phyloP scores from a whole-genome alignment of 1,140 invertebrate species.

The Spodoptera frugiperda region DNA sequence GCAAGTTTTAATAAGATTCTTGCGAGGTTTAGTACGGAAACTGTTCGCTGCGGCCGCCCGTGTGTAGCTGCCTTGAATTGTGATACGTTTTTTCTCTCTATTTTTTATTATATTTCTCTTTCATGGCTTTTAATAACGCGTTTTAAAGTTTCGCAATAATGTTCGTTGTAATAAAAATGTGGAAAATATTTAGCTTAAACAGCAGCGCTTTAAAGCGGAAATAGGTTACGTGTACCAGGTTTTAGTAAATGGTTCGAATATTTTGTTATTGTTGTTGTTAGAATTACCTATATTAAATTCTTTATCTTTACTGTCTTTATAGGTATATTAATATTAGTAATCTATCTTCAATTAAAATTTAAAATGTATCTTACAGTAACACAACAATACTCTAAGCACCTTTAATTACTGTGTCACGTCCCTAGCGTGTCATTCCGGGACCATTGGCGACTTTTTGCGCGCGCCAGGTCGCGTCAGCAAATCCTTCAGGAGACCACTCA shows the following conservation, averaged over 20 bases:
- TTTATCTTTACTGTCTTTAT: not conserved
- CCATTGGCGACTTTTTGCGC: conserved; percentile 58
- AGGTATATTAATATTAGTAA: not conserved
- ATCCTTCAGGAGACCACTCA: conserved; percentile 60
- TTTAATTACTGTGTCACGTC: conserved; percentile 41
- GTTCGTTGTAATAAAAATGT: conserved; percentile 43
- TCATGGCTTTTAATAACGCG: conserved; percentile 47
- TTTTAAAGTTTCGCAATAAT: conserved; percentile 48
- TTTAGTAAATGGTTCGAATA: conserved; percentile 3
- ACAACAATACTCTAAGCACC: not conserved
- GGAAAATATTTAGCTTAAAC: conserved; percentile 24
- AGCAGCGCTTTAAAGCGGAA: conserved; percentile 23
- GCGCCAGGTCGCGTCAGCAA: conserved; percentile 59
- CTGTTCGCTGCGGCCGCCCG: conserved; percentile 51
- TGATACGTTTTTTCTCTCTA: conserved; percentile 35
- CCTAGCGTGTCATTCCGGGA: conserved; percentile 46
- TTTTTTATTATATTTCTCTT: conserved; percentile 46
- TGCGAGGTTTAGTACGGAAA: conserved; percentile 54
- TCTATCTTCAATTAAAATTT: no score
- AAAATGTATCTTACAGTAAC: no score
- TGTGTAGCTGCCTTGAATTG: conserved; percentile 41
- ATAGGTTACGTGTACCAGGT: conserved; percentile 20
- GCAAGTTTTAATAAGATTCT: conserved; percentile 80
- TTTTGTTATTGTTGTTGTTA: no score
- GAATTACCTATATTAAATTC: not conserved